Evolutionary conservation across 2,113 vertebrate genomes (phyloP).

Genomic region (Macrotis lagotis): DNA sequence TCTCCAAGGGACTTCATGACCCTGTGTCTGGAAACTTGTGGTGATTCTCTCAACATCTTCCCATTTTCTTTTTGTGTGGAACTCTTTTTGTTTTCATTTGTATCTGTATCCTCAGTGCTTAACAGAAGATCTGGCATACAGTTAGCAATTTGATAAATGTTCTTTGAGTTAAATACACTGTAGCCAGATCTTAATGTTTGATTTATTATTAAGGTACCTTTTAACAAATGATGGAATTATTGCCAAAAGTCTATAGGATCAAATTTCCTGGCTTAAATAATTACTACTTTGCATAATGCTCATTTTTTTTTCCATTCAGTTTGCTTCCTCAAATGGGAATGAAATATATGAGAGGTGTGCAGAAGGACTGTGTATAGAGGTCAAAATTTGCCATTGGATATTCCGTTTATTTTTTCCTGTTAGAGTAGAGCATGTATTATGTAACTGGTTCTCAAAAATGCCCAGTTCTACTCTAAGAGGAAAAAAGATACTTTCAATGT

Average conservation of each 20-base stretch:
- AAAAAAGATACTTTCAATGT: background rate
- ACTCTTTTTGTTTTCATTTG: background rate
- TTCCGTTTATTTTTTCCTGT: background rate
- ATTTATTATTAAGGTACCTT: conserved; percentile 29
- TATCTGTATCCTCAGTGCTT: background rate
- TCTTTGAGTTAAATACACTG: conserved; percentile 10
- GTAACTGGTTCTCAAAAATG: background rate
- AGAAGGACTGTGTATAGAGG: background rate
- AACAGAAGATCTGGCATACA: background rate
- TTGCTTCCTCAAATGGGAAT: background rate
- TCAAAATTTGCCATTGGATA: background rate
- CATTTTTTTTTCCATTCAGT: background rate
- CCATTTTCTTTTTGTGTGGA: background rate
- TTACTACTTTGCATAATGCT: background rate
- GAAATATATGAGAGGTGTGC: background rate
- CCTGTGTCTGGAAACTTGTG: too few relatives aligned
- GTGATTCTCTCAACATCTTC: background rate
- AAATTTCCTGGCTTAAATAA: conserved; percentile 14
- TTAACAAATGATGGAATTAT: conserved; percentile 3
- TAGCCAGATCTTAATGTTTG: background rate
- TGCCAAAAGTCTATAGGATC: background rate
- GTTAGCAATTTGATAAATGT: background rate
- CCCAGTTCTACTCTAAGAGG: too few relatives aligned
- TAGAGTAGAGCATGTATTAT: background rate
- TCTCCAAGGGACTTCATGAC: too few relatives aligned